Conservation (phyloP, 1,140 invertebrate species). For the Hyphantria cunea region DNA sequence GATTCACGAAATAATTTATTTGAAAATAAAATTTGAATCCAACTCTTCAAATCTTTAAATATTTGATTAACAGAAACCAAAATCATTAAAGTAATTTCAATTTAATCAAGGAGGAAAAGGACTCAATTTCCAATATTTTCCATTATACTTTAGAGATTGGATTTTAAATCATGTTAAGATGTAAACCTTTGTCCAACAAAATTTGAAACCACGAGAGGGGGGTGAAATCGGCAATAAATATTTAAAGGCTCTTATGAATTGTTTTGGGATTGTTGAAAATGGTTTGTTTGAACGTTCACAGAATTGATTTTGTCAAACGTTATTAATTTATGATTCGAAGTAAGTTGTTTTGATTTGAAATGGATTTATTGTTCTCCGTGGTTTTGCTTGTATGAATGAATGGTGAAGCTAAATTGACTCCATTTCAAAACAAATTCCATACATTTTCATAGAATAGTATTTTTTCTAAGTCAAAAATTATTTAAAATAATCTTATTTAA, state of each 20-base stretch:
- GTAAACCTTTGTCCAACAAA: not conserved
- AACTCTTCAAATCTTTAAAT: no score
- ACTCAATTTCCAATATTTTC: constrained; percentile 22
- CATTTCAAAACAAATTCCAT: no score
- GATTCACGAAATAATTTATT: not conserved
- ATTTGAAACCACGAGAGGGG: constrained; percentile 3
- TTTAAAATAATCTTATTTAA: no score
- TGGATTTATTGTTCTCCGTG: no score
- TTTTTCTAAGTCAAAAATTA: no score
- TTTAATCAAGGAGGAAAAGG: constrained; percentile 15
- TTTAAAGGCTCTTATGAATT: not conserved
- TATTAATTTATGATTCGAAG: no score
- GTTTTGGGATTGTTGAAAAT: not conserved
- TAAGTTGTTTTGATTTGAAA: no score
- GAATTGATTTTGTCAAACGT: not conserved
- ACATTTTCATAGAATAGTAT: no score
- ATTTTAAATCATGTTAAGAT: not conserved
- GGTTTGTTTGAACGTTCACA: not conserved
- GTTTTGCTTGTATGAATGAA: no score
- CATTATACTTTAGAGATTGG: constrained; percentile 7
- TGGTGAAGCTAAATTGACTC: no score
- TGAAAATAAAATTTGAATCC: not conserved
- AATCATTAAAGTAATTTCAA: constrained; percentile 11
- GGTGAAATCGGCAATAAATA: not conserved
- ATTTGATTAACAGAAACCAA: no score